phyloP scores from a whole-genome alignment of 2,888 invertebrate species.

The Dasysyrphus tricinctus region DNA sequence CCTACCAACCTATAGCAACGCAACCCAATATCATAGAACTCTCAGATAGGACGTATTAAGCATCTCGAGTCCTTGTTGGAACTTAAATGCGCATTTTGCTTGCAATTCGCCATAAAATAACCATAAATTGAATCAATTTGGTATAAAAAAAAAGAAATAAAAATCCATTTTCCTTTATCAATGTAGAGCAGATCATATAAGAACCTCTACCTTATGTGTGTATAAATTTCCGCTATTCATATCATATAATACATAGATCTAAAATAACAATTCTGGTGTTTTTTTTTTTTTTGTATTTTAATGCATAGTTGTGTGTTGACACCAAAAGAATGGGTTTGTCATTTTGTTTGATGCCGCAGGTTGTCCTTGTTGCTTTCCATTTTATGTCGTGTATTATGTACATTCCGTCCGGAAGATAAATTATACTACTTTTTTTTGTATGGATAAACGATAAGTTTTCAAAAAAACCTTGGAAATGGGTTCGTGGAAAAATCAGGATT shows the following conservation, averaged over 20 bases:
- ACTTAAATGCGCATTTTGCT: constrained; percentile 77
- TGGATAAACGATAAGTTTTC: constrained; percentile 49
- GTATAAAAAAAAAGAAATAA: constrained; percentile 35
- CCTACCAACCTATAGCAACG: neutral
- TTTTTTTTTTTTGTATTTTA: neutral
- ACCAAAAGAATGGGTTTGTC: constrained; percentile 54
- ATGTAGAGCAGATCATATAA: constrained; percentile 20
- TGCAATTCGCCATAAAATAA: constrained; percentile 81
- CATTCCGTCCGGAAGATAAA: constrained; percentile 27
- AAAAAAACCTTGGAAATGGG: constrained; percentile 11
- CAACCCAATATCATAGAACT: constrained; percentile 9
- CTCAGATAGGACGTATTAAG: constrained; percentile 13
- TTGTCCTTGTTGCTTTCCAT: neutral
- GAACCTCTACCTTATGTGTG: neutral
- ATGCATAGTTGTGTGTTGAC: constrained; percentile 20
- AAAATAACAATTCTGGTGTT: neutral
- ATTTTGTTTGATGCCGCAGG: constrained; percentile 43
- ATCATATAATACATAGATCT: neutral
- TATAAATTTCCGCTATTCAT: neutral
- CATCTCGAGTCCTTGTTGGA: constrained; percentile 54
- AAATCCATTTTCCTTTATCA: constrained; percentile 55
- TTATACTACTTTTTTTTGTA: constrained; percentile 27
- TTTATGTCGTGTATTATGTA: neutral
- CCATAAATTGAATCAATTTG: constrained; percentile 82
- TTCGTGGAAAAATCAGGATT: neutral